These are phyloP conservation scores for Globicephala melas DNA, from an alignment of 2,113 vertebrate genomes.

Conservation along the genomic window DNA sequence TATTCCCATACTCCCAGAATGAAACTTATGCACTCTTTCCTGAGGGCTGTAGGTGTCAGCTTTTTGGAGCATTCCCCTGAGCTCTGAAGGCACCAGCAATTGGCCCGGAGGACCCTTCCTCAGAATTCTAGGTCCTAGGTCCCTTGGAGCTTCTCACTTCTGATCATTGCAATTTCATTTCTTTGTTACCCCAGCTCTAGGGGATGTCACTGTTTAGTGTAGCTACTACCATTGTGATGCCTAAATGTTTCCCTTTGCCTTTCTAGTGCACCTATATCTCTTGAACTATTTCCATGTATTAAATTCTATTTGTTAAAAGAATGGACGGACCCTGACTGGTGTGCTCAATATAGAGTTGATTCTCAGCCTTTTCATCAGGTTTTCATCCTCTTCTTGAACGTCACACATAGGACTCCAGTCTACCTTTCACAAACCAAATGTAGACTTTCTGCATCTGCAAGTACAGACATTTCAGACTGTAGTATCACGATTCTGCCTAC, in stretches of 20 bases:
- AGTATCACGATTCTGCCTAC: not conserved
- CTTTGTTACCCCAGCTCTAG: not conserved
- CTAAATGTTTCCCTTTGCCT: not conserved
- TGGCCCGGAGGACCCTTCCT: not conserved
- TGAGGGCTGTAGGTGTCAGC: not conserved
- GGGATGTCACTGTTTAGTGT: not conserved
- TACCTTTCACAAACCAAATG: not conserved
- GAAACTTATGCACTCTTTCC: not conserved
- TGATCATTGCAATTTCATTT: not conserved
- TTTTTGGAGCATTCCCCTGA: not conserved
- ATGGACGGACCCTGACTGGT: not conserved
- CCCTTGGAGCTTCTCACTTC: not conserved
- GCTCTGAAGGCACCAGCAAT: not conserved
- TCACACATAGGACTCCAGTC: not conserved
- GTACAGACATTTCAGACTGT: not conserved
- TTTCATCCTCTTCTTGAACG: not conserved
- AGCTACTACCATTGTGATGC: not conserved
- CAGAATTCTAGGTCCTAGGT: conserved; percentile 38
- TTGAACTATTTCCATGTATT: not conserved
- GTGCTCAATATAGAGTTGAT: not conserved
- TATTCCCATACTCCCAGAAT: not conserved
- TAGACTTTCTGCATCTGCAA: not conserved
- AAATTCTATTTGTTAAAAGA: not conserved
- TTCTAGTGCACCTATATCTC: not conserved
- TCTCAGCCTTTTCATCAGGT: not conserved